phyloP scores from a whole-genome alignment of 2,888 invertebrate genomes.

The Phrixothrix hirtus region DNA sequence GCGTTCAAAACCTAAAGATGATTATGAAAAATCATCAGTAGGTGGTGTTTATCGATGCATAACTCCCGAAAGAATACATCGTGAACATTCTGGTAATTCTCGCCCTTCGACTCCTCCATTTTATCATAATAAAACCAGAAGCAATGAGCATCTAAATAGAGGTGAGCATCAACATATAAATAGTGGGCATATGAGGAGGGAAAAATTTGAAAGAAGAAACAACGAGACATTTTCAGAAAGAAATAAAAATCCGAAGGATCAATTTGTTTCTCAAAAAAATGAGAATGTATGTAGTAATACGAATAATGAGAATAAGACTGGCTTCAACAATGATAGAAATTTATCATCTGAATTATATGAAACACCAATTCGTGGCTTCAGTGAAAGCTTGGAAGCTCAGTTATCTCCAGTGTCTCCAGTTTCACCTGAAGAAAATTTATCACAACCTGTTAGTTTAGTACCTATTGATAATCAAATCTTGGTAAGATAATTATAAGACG shows the following conservation, averaged over 20 bases:
- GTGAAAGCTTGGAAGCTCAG: constrained; percentile 40
- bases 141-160: constrained; percentile 42
- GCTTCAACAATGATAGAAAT: not conserved
- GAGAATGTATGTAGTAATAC: too few relatives aligned
- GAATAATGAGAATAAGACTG: not conserved
- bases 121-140: constrained; percentile 33
- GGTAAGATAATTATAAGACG: constrained; percentile 27
- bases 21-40: constrained; percentile 47
- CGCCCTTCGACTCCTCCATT: constrained; percentile 48
- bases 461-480: constrained; percentile 36
- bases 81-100: constrained; percentile 48
- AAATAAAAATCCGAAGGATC: constrained; percentile 12
- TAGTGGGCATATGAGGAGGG: constrained; percentile 27
- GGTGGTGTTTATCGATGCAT: constrained; percentile 47
- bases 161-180: too few relatives aligned
- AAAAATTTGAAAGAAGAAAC: constrained; percentile 16
- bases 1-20: constrained; percentile 64
- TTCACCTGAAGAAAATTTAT: constrained; percentile 23
- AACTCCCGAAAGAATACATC: constrained; percentile 55
- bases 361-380: constrained; percentile 32
- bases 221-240: constrained; percentile 22
- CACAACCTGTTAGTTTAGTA: constrained; percentile 17
- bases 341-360: not conserved
- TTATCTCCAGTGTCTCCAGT: constrained; percentile 44
- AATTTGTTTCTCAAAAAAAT: too few relatives aligned